Percentiles rank a stretch among this genome's conserved stretches.
Evolutionary conservation across 2,888 invertebrate genomes (phyloP).

Genomic region (Acanthosoma haemorrhoidale): DNA sequence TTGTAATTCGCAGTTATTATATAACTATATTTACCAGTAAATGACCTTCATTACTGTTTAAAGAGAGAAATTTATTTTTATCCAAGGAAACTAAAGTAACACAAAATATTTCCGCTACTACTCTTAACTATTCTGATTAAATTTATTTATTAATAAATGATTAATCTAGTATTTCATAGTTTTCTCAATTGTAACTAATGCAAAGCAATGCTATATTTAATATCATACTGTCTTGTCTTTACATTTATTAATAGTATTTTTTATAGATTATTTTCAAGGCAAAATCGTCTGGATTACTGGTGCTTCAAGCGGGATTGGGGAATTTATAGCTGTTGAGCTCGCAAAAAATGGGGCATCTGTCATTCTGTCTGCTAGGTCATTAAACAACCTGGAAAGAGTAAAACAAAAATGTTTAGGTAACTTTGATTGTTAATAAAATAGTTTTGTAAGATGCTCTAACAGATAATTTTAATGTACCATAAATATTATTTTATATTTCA

Average conservation of each 20-base stretch:
- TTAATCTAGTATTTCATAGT: neutral
- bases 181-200: neutral
- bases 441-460: neutral
- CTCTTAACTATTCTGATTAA: neutral
- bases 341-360: slow-evolving; percentile 62
- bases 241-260: neutral
- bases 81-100: too few relatives aligned
- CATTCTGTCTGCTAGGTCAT: slow-evolving; percentile 61
- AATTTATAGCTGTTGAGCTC: slow-evolving; percentile 61
- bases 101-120: too few relatives aligned
- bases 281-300: slow-evolving; percentile 81
- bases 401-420: slow-evolving; percentile 58
- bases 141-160: neutral
- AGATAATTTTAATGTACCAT: neutral
- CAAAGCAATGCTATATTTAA: neutral
- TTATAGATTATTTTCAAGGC: slow-evolving; percentile 52
- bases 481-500: neutral
- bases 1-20: too few relatives aligned
- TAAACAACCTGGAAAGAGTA: slow-evolving; percentile 58
- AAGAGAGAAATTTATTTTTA: too few relatives aligned
- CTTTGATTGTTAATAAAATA: slow-evolving; percentile 35
- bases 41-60: too few relatives aligned
- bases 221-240: neutral
- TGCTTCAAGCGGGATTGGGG: slow-evolving; percentile 79
- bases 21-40: too few relatives aligned